phyloP scores from a whole-genome alignment of 2,888 invertebrate species.

The Drosophila engyochracea region DNA sequence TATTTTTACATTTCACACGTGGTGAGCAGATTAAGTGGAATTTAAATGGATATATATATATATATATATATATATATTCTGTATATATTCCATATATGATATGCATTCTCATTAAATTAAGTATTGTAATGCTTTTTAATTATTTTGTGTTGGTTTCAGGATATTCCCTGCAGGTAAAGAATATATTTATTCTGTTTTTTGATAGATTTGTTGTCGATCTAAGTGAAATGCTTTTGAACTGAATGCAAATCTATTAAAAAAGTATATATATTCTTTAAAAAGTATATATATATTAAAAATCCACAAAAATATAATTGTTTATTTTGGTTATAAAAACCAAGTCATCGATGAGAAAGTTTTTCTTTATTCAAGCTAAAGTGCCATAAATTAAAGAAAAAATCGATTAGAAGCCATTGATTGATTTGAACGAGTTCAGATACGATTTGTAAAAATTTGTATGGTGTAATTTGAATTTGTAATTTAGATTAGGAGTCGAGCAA shows the following conservation, averaged over 20 bases:
- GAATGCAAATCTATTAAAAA: no score
- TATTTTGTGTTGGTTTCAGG: background rate
- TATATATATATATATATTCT: background rate
- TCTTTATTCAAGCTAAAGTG: background rate
- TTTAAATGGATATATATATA: slow-evolving; percentile 28
- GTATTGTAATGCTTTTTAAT: background rate
- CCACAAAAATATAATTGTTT: background rate
- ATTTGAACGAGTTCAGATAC: background rate
- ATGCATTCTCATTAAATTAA: background rate
- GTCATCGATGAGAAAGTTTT: background rate
- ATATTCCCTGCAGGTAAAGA: background rate
- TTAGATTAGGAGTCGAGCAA: background rate
- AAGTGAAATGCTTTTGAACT: no score
- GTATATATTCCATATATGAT: background rate
- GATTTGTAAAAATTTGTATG: background rate
- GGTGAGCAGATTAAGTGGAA: slow-evolving; percentile 44
- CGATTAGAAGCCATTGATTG: background rate
- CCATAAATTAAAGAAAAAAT: background rate
- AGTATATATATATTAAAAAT: background rate
- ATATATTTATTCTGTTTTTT: background rate
- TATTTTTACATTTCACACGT: slow-evolving; percentile 42
- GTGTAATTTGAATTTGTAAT: background rate
- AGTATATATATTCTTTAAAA: no score
- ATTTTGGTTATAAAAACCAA: background rate
- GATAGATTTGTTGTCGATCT: background rate